These are phyloP conservation scores for Helicoverpa zea DNA, from an alignment of 1,140 invertebrate species.

Conservation along the genomic window DNA sequence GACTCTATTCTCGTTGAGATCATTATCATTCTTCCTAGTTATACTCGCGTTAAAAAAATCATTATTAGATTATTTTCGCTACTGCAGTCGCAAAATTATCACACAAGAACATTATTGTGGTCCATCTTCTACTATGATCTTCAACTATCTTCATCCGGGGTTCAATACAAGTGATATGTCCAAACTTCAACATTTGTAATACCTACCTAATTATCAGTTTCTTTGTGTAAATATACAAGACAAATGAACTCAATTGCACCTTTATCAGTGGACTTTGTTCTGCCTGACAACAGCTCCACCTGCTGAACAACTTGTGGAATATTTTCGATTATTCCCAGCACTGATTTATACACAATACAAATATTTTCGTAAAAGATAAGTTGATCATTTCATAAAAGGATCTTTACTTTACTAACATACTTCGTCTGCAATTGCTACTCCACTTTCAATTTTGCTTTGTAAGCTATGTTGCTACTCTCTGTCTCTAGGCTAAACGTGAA, in stretches of 20 bases:
- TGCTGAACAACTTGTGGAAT: slow-evolving; percentile 16
- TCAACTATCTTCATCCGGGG: too few species aligned
- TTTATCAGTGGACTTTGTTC: slow-evolving; percentile 37
- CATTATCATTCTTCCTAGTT: too few species aligned
- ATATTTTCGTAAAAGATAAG: not conserved
- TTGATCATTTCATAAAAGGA: not conserved
- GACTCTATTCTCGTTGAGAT: too few species aligned
- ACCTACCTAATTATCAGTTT: not conserved
- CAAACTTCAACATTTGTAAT: not conserved
- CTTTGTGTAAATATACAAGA: not conserved
- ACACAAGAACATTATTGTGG: too few species aligned
- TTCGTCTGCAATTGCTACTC: too few species aligned
- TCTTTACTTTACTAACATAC: not conserved
- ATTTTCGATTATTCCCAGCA: not conserved
- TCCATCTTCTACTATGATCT: too few species aligned
- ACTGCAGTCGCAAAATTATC: too few species aligned
- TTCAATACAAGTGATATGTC: not conserved
- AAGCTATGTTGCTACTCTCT: too few species aligned
- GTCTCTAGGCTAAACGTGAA: too few species aligned
- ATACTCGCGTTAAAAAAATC: too few species aligned
- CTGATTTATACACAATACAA: not conserved
- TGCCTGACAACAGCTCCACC: not conserved
- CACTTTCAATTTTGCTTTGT: too few species aligned
- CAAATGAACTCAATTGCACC: slow-evolving; percentile 25
- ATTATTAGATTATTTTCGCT: too few species aligned